Percentiles rank a stretch among this genome's conserved stretches.
These are phyloP conservation scores for Scomberomorus guttatus DNA, from an alignment of 2,797 vertebrate genomes.

Conservation along the genomic window DNA sequence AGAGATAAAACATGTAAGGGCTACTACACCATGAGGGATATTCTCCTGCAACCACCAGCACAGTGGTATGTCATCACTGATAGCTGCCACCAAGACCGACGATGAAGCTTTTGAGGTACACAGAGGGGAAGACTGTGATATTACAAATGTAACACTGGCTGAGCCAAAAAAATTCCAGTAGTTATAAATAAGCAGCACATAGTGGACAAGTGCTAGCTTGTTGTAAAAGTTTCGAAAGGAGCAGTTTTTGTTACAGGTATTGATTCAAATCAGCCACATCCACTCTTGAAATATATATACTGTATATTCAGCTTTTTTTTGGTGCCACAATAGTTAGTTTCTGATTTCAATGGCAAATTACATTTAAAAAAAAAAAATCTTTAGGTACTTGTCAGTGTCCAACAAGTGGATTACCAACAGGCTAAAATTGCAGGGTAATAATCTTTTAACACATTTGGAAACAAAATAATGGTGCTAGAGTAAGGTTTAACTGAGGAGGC, in stretches of 20 bases:
- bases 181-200: neutral
- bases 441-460: neutral
- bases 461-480: too few relatives aligned
- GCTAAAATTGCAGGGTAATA: neutral
- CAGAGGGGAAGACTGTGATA: neutral
- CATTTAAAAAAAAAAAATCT: too few relatives aligned
- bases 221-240: neutral
- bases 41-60: neutral
- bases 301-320: neutral
- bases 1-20: slow-evolving; percentile 10
- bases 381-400: too few relatives aligned
- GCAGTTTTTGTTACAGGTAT: neutral
- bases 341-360: neutral
- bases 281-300: neutral
- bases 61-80: neutral
- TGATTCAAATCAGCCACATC: neutral
- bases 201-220: too few relatives aligned
- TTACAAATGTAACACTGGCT: neutral
- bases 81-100: neutral
- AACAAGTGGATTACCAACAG: neutral
- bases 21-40: neutral
- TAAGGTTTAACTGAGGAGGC: neutral
- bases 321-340: neutral
- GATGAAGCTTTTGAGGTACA: slow-evolving; percentile 1
- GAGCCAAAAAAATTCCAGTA: neutral